Percentiles rank a stretch among this genome's conserved stretches.
Evolutionary conservation across 2,113 vertebrate genomes (phyloP).

Genomic region (Platanista minor): DNA sequence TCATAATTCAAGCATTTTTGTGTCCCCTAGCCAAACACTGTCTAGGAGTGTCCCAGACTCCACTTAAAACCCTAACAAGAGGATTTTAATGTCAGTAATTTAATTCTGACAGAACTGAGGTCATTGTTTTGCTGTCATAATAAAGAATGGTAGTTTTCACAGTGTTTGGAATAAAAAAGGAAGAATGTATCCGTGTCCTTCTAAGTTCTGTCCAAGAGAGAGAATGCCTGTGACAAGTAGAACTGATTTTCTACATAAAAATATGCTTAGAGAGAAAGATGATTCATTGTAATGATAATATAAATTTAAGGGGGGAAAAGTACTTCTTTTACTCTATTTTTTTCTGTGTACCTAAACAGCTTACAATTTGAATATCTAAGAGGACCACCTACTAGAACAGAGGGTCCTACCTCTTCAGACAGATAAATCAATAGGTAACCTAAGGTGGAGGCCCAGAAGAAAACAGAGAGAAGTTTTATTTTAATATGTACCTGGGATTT

Average conservation of each 20-base stretch:
- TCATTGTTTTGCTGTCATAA: conserved; percentile 32
- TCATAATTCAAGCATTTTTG: background rate
- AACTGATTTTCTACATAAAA: background rate
- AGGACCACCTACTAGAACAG: background rate
- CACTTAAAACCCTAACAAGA: background rate
- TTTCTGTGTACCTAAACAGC: background rate
- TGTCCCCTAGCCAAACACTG: background rate
- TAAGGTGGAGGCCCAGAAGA: background rate
- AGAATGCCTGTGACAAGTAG: background rate
- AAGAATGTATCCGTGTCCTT: background rate
- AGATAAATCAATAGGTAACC: background rate
- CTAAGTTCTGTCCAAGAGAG: background rate
- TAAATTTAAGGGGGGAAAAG: background rate
- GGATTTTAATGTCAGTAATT: background rate
- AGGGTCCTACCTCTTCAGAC: background rate
- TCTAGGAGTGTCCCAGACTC: background rate
- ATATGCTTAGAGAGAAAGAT: background rate
- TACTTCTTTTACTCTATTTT: background rate
- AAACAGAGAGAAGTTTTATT: background rate
- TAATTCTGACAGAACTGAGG: conserved; percentile 11
- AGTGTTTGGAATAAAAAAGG: background rate
- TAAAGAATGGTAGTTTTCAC: background rate
- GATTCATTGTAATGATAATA: background rate
- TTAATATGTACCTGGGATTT: background rate
- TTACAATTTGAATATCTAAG: background rate